Conservation (phyloP, 2,888 invertebrate genomes). For the Therioaphis trifolii region DNA sequence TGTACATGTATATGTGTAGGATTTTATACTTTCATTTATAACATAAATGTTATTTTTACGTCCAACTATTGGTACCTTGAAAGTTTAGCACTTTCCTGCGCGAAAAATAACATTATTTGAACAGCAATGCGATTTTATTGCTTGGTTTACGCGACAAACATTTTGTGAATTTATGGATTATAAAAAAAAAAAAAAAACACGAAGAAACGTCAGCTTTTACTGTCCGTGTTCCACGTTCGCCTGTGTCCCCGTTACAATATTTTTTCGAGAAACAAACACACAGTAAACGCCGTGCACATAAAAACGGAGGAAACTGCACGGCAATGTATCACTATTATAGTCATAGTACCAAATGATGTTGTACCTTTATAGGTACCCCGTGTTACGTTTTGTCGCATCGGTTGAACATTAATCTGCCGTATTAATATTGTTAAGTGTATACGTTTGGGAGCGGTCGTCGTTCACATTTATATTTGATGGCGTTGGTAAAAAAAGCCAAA, state of each 20-base stretch:
- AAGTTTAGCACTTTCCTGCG: conserved; percentile 37
- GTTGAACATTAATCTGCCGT: too few species aligned
- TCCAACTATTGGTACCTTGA: conserved; percentile 49
- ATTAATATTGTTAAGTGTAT: too few species aligned
- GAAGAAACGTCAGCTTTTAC: conserved; percentile 33
- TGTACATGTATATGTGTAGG: not conserved
- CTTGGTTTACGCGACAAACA: conserved; percentile 55
- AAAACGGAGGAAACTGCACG: too few species aligned
- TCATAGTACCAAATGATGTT: too few species aligned
- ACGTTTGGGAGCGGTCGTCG: too few species aligned
- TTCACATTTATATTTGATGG: too few species aligned
- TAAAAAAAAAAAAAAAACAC: conserved; percentile 34
- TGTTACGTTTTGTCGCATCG: too few species aligned
- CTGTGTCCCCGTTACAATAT: not conserved
- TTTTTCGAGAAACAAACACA: not conserved
- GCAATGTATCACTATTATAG: too few species aligned
- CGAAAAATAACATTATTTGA: conserved; percentile 46
- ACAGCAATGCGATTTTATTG: conserved; percentile 47
- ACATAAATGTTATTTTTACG: conserved; percentile 50
- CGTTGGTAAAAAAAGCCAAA: too few species aligned
- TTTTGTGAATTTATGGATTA: conserved; percentile 56
- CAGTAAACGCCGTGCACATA: too few species aligned
- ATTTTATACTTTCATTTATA: conserved; percentile 52
- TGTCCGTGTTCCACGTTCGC: not conserved
- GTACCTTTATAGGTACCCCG: too few species aligned